Conservation (phyloP, 2,797 vertebrate genomes). For the Pipistrellus kuhlii region DNA sequence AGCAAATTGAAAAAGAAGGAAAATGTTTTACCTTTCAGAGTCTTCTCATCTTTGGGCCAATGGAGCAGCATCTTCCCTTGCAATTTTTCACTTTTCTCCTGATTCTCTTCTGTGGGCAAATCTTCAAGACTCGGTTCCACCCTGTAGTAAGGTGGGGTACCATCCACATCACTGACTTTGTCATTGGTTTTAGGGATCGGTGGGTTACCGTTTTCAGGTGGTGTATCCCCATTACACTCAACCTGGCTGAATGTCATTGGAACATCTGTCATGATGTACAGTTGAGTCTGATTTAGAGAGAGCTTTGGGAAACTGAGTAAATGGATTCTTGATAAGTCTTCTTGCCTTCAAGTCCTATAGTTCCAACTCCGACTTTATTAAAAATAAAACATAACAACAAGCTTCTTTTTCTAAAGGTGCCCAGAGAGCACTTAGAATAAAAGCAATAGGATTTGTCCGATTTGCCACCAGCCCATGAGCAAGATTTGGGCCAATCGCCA, state of each 20-base stretch:
- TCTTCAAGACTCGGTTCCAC: constrained; percentile 41
- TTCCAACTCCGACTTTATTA: constrained; percentile 9
- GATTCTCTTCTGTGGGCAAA: constrained; percentile 13
- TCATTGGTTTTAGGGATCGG: constrained; percentile 82
- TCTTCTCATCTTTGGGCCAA: constrained; percentile 63
- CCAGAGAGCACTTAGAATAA: constrained; percentile 60
- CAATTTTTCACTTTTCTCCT: constrained; percentile 48
- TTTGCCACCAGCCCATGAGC: constrained; percentile 66
- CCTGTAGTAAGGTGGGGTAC: constrained; percentile 37
- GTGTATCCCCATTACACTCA: constrained; percentile 83
- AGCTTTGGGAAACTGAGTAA: background rate
- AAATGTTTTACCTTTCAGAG: constrained; percentile 82
- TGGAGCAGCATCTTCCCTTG: background rate
- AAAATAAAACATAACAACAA: background rate
- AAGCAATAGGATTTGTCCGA: constrained; percentile 73
- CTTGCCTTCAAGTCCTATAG: background rate
- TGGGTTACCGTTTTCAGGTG: constrained; percentile 71
- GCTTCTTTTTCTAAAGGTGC: constrained; percentile 28
- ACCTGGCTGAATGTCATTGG: constrained; percentile 52
- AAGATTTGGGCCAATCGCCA: constrained; percentile 79
- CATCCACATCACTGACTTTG: constrained; percentile 68
- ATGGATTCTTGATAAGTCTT: background rate
- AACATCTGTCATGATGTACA: constrained; percentile 85
- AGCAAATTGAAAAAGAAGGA: background rate
- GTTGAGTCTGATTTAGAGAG: background rate